Evolutionary conservation across 2,113 vertebrate genomes (phyloP), one percentile per base, ranked within the genome.

Genomic region (Recurvirostra avosetta): DNA sequence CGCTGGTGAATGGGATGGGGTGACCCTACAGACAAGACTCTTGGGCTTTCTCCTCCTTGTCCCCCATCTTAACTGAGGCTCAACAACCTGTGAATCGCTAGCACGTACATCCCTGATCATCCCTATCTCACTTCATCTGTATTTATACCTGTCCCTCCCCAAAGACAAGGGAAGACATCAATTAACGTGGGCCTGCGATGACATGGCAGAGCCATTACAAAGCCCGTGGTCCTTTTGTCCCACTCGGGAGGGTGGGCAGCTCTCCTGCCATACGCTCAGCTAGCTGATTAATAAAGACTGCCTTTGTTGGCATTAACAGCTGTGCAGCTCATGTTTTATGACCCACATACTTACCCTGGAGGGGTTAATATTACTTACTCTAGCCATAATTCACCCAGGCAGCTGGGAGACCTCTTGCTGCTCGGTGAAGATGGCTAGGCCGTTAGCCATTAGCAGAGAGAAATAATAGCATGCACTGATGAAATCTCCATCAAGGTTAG

Each of bases 311-410:
- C 79, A 76, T 97, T 96, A 97, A 91, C 88, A 96, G 96, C 96
- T 97, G 83, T 82, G 70, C 86, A 81, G 84, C 68, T 97, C 92
- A 65, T 95, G 62, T 65, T 97, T 94, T 95, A 96, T 84, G 97
- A 95, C 95, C 91, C 82, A 45, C 3, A 1, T 92, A 73, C 87
- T 97, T 97, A 86, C 96, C 96, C 97, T 63, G 72, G 79, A 94
- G 70, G 91, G 95, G 97, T 98, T 97, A 97, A 97, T 95, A 86
- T 96, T 96, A 97, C 96, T 98, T 97, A 97, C 83, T 95, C 94
- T 50, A 90, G 79, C 93, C 94, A 96, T 98, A 97, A 97, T 95
- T 98, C 96, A 98, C 74, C 72, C 93, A 90, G 87, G 91, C 97
- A 96, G 91, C 94, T 96, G 79, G 84, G 84, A 96, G 87, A 96